Conservation (phyloP, 2,113 vertebrate genomes). For the Eidolon helvum region DNA sequence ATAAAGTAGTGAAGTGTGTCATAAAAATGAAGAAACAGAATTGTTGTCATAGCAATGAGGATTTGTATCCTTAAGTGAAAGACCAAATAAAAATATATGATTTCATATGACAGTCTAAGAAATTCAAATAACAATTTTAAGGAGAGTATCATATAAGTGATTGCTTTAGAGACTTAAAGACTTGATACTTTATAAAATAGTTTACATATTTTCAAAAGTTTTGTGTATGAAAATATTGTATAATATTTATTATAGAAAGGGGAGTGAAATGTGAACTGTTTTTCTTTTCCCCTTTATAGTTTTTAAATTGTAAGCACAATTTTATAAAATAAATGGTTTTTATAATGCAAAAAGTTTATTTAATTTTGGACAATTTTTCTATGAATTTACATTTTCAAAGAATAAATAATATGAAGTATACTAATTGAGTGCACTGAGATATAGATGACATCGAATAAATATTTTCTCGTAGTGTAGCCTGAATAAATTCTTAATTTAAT, state of each 20-base stretch:
- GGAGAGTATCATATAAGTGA: neutral
- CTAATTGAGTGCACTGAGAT: neutral
- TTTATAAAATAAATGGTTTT: neutral
- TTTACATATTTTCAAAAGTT: neutral
- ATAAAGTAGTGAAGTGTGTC: neutral
- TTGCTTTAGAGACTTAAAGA: neutral
- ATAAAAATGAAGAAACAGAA: neutral
- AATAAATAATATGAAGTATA: neutral
- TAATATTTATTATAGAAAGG: neutral
- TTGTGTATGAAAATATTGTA: neutral
- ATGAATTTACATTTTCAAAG: neutral
- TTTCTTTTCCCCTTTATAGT: neutral
- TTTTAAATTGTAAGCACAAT: neutral
- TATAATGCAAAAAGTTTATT: neutral
- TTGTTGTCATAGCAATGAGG: neutral
- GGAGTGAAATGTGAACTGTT: neutral
- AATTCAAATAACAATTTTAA: neutral
- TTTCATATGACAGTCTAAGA: neutral
- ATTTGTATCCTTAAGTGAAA: neutral
- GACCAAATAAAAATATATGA: conserved; percentile 16
- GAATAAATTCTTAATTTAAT: neutral
- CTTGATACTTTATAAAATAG: neutral
- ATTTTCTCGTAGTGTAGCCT: neutral
- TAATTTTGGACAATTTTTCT: neutral
- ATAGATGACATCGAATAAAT: neutral